These are phyloP conservation scores for Nebria brevicollis DNA, from an alignment of 2,888 invertebrate species.

Conservation along the genomic window DNA sequence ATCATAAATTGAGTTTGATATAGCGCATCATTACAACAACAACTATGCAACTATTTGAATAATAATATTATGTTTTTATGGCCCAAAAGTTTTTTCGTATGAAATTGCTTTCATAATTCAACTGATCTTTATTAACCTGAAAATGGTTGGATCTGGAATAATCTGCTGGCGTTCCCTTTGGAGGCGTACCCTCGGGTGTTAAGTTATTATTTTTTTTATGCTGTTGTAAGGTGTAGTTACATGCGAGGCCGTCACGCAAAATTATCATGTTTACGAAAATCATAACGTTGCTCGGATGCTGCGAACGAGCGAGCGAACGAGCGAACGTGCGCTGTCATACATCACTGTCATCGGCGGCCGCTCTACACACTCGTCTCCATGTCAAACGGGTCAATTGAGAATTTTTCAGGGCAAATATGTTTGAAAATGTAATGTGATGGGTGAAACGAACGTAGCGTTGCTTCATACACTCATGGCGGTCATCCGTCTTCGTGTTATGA, in stretches of 20 bases:
- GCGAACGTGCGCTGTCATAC: neutral
- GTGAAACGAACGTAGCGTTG: neutral
- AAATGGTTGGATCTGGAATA: neutral
- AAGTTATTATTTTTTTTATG: neutral
- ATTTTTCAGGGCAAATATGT: neutral
- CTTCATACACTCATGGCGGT: neutral
- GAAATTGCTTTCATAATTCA: neutral
- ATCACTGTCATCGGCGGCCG: conserved; percentile 12
- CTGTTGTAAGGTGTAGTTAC: neutral
- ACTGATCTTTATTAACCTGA: neutral
- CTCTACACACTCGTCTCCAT: neutral
- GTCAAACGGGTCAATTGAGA: conserved; percentile 16
- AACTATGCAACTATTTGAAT: too few species aligned
- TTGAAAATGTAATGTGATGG: conserved; percentile 3
- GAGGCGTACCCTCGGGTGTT: neutral
- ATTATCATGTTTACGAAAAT: neutral
- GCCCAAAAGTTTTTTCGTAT: neutral
- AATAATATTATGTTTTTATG: neutral
- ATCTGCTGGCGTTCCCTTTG: neutral
- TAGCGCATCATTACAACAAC: too few species aligned
- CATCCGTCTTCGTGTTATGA: neutral
- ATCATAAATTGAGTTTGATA: too few species aligned
- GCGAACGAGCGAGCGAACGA: neutral
- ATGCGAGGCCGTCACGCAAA: neutral
- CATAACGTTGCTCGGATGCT: conserved; percentile 2